A percentile compares a stretch with the other conserved stretches of the same genome.
phyloP scores from a whole-genome alignment of 2,888 invertebrate genomes.

The Megalurothrips usitatus region DNA sequence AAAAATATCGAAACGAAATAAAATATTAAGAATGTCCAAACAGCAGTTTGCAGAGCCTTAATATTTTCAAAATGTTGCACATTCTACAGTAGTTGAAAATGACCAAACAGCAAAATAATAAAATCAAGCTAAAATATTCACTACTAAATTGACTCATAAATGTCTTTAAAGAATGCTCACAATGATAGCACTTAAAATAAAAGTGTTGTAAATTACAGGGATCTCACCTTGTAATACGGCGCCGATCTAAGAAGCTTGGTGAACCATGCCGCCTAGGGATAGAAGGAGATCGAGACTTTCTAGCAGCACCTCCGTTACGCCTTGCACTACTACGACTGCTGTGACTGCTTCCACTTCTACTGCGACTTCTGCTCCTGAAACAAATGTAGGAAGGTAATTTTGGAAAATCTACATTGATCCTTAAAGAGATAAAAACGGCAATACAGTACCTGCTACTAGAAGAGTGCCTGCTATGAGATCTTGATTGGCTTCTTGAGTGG shows the following conservation, averaged over 20 bases:
- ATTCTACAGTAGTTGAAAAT: slow-evolving; percentile 35
- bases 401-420: background rate
- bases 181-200: slow-evolving; percentile 32
- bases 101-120: slow-evolving; percentile 15
- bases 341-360: slow-evolving; percentile 33
- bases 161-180: slow-evolving; percentile 31
- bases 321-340: slow-evolving; percentile 12
- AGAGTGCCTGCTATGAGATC: slow-evolving; percentile 43
- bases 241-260: slow-evolving; percentile 87
- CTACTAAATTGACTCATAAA: slow-evolving; percentile 32
- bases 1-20: slow-evolving; percentile 32
- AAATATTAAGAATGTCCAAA: slow-evolving; percentile 30
- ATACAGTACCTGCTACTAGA: slow-evolving; percentile 28
- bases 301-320: background rate
- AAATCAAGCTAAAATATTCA: slow-evolving; percentile 35
- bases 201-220: slow-evolving; percentile 32
- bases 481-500: slow-evolving; percentile 43
- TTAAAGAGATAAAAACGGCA: background rate
- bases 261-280: slow-evolving; percentile 90
- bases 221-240: slow-evolving; percentile 90
- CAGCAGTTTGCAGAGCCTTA: background rate
- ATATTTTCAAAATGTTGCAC: background rate
- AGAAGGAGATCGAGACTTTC: slow-evolving; percentile 69
- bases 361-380: slow-evolving; percentile 35
- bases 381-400: background rate